A percentile compares a stretch with the other conserved stretches of the same genome.
Conservation (phyloP, 2,797 vertebrate species). For the Phalloptychus januarius region DNA sequence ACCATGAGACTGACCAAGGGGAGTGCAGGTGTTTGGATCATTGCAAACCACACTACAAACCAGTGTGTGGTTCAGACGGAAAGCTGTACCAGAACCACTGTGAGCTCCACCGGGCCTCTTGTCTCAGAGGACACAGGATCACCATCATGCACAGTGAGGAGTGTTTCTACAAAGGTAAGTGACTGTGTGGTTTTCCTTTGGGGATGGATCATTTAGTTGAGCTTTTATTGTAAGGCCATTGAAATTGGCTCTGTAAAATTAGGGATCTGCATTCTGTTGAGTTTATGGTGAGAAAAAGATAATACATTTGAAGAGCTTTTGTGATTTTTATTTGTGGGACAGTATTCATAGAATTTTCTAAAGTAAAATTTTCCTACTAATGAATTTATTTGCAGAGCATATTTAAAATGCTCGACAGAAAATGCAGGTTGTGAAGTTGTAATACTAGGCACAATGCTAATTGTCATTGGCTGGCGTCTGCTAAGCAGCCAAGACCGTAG, state of each 20-base stretch:
- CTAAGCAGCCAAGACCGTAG: not conserved
- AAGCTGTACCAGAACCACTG: constrained; percentile 97
- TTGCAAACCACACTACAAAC: constrained; percentile 93
- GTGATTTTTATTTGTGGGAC: not conserved
- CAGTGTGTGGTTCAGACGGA: constrained; percentile 94
- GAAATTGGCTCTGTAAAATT: not conserved
- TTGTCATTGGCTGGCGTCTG: not conserved
- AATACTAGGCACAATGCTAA: not conserved
- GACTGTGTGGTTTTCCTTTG: constrained; percentile 12
- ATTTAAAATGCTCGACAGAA: not conserved
- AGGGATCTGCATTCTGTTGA: not conserved
- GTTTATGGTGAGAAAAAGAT: not conserved
- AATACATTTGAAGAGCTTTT: not conserved
- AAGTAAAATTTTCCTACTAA: not conserved
- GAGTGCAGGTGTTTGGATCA: constrained; percentile 91
- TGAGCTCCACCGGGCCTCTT: constrained; percentile 92
- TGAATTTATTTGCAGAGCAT: not conserved
- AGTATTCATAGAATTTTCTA: not conserved
- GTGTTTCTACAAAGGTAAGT: constrained; percentile 96
- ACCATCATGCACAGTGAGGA: constrained; percentile 94
- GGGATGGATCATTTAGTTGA: constrained; percentile 2
- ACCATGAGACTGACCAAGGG: constrained; percentile 81
- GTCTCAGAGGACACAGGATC: constrained; percentile 86
- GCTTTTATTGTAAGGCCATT: not conserved
- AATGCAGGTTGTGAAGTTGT: not conserved